Conservation (phyloP, 2,888 invertebrate genomes). For the Habrosyne pyritoides region DNA sequence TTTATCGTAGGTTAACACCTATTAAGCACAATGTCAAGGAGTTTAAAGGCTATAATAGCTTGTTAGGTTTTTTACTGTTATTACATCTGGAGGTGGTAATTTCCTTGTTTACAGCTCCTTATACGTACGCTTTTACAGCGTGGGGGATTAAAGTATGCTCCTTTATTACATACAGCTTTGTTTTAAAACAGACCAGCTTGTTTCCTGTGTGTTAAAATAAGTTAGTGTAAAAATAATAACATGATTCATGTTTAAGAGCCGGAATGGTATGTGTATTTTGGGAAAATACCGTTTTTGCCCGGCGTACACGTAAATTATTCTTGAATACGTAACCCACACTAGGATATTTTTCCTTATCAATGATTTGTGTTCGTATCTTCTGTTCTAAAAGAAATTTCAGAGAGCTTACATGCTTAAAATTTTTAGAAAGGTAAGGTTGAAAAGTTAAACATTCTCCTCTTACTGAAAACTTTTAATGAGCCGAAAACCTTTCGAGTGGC, state of each 20-base stretch:
- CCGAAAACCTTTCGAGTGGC: not conserved
- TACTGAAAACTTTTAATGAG: too few relatives aligned
- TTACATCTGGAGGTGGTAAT: conserved; percentile 16
- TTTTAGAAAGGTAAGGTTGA: too few relatives aligned
- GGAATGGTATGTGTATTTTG: conserved; percentile 22
- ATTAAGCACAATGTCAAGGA: not conserved
- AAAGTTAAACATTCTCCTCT: too few relatives aligned
- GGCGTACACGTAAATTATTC: not conserved
- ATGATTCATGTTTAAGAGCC: conserved; percentile 29
- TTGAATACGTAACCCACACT: too few relatives aligned
- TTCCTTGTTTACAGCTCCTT: conserved; percentile 13
- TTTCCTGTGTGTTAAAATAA: conserved; percentile 33
- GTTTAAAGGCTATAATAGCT: not conserved
- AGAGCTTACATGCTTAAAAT: too few relatives aligned
- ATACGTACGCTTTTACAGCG: conserved; percentile 11
- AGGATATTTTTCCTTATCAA: too few relatives aligned
- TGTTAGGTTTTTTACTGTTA: not conserved
- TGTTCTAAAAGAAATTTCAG: too few relatives aligned
- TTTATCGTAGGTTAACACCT: not conserved
- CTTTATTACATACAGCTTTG: conserved; percentile 15
- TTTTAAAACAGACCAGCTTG: conserved; percentile 17
- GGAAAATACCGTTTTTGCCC: not conserved
- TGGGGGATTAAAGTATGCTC: conserved; percentile 11
- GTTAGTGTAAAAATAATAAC: conserved; percentile 28
- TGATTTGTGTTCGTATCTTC: too few relatives aligned